phyloP scores from a whole-genome alignment of 2,113 vertebrate species.

The Pleuronectes platessa region DNA sequence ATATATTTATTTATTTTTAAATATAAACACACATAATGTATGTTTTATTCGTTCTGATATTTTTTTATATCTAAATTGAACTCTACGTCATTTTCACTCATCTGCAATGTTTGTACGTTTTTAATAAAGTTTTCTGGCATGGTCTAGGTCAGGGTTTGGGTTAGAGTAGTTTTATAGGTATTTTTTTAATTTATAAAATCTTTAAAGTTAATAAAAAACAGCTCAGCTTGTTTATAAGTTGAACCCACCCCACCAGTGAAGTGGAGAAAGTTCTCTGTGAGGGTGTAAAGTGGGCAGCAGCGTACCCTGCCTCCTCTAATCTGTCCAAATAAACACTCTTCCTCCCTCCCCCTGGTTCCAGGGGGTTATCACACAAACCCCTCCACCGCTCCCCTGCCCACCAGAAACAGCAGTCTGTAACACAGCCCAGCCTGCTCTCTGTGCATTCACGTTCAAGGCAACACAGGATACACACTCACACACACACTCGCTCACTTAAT shows the following conservation, averaged over 20 bases:
- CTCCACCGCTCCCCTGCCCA: conserved; percentile 49
- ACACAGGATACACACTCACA: conserved; percentile 67
- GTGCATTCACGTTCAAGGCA: conserved; percentile 44
- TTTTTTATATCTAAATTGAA: too few relatives aligned
- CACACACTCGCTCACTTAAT: conserved; percentile 52
- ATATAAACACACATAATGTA: background rate
- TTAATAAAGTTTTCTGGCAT: too few relatives aligned
- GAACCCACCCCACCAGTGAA: background rate
- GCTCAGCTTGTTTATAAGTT: background rate
- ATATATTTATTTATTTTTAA: background rate
- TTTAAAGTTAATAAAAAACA: background rate
- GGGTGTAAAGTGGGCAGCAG: conserved; percentile 53
- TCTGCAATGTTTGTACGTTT: too few relatives aligned
- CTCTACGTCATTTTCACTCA: too few relatives aligned
- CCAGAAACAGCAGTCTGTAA: conserved; percentile 40
- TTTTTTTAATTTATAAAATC: background rate
- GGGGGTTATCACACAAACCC: conserved; percentile 68
- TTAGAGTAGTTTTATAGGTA: too few relatives aligned
- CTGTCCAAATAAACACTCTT: conserved; percentile 72
- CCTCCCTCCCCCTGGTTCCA: conserved; percentile 57
- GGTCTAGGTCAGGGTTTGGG: too few relatives aligned
- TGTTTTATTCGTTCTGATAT: too few relatives aligned
- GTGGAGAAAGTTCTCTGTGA: conserved; percentile 46
- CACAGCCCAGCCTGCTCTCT: conserved; percentile 49
- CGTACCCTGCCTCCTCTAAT: conserved; percentile 65